A percentile compares a stretch with the other conserved stretches of the same genome.
phyloP scores from a whole-genome alignment of 1,140 invertebrate species.

The Luehdorfia chinensis region DNA sequence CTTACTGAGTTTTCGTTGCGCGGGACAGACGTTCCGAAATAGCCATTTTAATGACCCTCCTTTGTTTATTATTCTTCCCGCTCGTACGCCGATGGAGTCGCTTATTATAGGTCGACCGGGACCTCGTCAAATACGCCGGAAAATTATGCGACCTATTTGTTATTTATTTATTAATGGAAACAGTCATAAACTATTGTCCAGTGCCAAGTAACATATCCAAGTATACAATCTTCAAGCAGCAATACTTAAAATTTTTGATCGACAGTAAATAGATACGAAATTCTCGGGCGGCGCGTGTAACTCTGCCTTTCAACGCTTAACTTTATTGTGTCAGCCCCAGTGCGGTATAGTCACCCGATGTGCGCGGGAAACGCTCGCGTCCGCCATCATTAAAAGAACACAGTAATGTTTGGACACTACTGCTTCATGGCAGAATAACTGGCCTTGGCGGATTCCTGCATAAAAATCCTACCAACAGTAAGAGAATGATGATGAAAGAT shows the following conservation, averaged over 20 bases:
- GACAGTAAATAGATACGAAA: too few relatives aligned
- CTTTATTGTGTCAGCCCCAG: conserved; percentile 47
- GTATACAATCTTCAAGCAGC: too few relatives aligned
- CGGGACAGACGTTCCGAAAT: conserved; percentile 55
- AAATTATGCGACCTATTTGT: too few relatives aligned
- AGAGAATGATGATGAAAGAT: too few relatives aligned
- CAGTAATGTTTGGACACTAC: too few relatives aligned
- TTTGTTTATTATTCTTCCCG: conserved; percentile 63
- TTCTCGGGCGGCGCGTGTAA: conserved; percentile 27
- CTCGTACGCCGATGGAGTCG: conserved; percentile 24
- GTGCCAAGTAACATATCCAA: too few relatives aligned
- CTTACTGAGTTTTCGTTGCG: conserved; percentile 35
- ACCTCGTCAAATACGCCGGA: conserved; percentile 8
- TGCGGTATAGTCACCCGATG: conserved; percentile 31
- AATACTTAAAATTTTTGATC: too few relatives aligned
- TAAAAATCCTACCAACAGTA: too few relatives aligned
- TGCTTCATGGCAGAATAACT: too few relatives aligned
- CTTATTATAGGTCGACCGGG: conserved; percentile 29
- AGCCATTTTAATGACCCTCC: conserved; percentile 64
- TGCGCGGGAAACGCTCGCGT: conserved; percentile 38
- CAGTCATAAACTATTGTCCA: too few relatives aligned
- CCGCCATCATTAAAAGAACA: conserved; percentile 25
- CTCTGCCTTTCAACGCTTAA: conserved; percentile 37
- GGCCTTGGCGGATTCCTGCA: too few relatives aligned
- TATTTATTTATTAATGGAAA: too few relatives aligned